Conservation (phyloP, 2,888 invertebrate genomes). For the Acleris holmiana region DNA sequence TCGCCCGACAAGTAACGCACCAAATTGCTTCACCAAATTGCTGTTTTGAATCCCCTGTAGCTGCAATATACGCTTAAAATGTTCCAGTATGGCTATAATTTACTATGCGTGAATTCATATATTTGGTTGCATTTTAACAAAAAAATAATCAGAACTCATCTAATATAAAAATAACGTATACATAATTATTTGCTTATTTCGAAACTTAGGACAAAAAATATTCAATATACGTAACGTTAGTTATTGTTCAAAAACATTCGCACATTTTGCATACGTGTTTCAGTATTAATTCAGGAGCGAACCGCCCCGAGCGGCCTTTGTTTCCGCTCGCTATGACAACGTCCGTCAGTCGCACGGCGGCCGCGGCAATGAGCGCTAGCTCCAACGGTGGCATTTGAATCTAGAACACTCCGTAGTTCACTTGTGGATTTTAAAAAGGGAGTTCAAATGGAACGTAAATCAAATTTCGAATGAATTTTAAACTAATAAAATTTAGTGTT, state of each 20-base stretch:
- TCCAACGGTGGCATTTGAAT: slow-evolving; percentile 39
- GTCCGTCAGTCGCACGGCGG: slow-evolving; percentile 61
- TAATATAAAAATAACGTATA: too few relatives aligned
- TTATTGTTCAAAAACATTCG: too few relatives aligned
- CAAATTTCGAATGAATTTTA: slow-evolving; percentile 1
- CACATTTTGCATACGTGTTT: too few relatives aligned
- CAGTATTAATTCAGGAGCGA: not conserved
- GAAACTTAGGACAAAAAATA: too few relatives aligned
- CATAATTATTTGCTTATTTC: too few relatives aligned
- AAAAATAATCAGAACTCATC: too few relatives aligned
- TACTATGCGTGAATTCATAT: too few relatives aligned
- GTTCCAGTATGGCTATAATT: not conserved
- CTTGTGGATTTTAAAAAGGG: slow-evolving; percentile 1
- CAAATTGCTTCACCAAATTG: too few relatives aligned
- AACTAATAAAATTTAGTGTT: not conserved
- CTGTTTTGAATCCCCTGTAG: too few relatives aligned
- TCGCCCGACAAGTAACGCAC: too few relatives aligned
- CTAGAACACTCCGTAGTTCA: slow-evolving; percentile 35
- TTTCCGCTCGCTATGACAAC: slow-evolving; percentile 41
- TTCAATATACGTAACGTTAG: too few relatives aligned
- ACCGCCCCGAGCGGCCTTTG: slow-evolving; percentile 35
- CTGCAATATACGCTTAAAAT: not conserved
- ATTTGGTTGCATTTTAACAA: too few relatives aligned
- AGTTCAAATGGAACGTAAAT: not conserved
- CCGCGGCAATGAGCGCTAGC: slow-evolving; percentile 51